A percentile compares a stretch with the other conserved stretches of the same genome.
Evolutionary conservation across 1,140 invertebrate genomes (phyloP).

Genomic region (Leucophenga varia): DNA sequence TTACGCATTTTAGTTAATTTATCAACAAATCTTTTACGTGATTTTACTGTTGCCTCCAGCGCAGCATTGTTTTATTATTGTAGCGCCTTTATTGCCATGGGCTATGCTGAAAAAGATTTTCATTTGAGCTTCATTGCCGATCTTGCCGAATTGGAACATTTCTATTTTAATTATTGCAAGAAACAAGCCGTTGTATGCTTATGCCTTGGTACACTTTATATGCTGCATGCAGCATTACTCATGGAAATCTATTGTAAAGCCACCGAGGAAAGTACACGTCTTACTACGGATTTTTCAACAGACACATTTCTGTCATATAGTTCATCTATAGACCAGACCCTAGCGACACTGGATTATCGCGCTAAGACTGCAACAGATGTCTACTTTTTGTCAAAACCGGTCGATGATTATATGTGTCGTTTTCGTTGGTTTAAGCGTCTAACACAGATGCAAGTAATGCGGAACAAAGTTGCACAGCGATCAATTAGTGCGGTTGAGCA

Average conservation of each 20-base stretch:
- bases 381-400: too few relatives aligned
- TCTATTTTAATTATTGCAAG: constrained; percentile 11
- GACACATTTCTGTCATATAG: too few relatives aligned
- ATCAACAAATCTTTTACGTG: constrained; percentile 4
- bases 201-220: not conserved
- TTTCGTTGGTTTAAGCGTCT: constrained; percentile 17
- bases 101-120: constrained; percentile 17
- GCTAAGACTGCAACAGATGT: too few relatives aligned
- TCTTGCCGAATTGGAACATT: constrained; percentile 5
- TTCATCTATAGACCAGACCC: too few relatives aligned
- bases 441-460: constrained; percentile 42
- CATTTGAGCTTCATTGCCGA: constrained; percentile 19
- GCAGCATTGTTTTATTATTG: constrained; percentile 8
- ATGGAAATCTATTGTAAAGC: too few relatives aligned
- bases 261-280: too few relatives aligned
- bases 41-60: not conserved
- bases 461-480: too few relatives aligned
- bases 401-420: too few relatives aligned
- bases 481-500: too few relatives aligned
- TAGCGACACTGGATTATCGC: too few relatives aligned
- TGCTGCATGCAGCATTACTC: constrained; percentile 6
- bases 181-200: constrained; percentile 4
- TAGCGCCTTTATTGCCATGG: constrained; percentile 5
- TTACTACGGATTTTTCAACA: too few relatives aligned
- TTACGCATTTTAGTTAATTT: not conserved